Evolutionary conservation across 2,888 invertebrate species (phyloP).

Genomic region (Aproaerema taeniolella): DNA sequence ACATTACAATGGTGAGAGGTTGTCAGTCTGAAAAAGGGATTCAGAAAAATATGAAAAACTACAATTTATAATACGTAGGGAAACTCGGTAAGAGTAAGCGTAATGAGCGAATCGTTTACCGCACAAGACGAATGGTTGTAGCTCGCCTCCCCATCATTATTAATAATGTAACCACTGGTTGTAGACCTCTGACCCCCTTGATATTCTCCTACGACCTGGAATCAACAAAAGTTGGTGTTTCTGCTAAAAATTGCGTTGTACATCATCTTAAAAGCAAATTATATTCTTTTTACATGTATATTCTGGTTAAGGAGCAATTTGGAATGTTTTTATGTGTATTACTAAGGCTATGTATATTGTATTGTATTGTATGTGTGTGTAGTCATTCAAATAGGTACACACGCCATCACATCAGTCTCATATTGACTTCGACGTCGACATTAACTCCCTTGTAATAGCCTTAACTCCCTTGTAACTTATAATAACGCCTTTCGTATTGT

Average conservation of each 20-base stretch:
- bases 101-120: conserved; percentile 62
- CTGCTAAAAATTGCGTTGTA: conserved; percentile 50
- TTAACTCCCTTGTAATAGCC: too few relatives aligned
- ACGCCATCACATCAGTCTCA: too few relatives aligned
- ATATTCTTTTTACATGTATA: conserved; percentile 39
- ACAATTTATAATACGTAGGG: conserved; percentile 4
- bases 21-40: too few relatives aligned
- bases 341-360: too few relatives aligned
- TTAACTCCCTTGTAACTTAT: too few relatives aligned
- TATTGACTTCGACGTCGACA: too few relatives aligned
- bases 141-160: conserved; percentile 51
- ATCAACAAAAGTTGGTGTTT: conserved; percentile 33
- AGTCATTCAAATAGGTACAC: too few relatives aligned
- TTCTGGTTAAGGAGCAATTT: conserved; percentile 27
- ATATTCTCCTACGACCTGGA: background rate
- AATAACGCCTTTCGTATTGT: too few relatives aligned
- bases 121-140: conserved; percentile 49
- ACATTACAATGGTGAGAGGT: too few relatives aligned
- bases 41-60: too few relatives aligned
- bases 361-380: too few relatives aligned
- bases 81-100: conserved; percentile 18
- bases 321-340: too few relatives aligned
- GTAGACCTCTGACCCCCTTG: conserved; percentile 25
- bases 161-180: conserved; percentile 45
- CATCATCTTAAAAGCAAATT: conserved; percentile 53